phyloP scores from a whole-genome alignment of 2,797 vertebrate genomes.

The Nannoperca australis region DNA sequence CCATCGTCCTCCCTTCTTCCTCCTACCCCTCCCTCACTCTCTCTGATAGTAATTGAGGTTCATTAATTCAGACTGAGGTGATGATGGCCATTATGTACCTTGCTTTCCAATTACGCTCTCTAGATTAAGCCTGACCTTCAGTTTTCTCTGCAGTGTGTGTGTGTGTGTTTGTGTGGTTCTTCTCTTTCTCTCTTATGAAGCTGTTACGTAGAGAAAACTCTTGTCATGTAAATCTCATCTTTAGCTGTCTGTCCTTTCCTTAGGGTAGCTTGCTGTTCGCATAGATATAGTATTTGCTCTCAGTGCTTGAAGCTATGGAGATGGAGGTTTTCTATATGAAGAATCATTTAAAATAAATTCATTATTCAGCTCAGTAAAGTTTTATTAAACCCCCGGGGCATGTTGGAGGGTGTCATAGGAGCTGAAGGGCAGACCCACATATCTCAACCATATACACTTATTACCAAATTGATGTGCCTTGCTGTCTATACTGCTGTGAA shows the following conservation, averaged over 20 bases:
- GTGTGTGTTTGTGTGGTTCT: conserved; percentile 66
- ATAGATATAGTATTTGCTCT: conserved; percentile 77
- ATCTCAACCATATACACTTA: conserved; percentile 78
- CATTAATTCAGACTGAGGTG: conserved; percentile 98
- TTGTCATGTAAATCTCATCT: conserved; percentile 86
- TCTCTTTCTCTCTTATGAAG: conserved; percentile 79
- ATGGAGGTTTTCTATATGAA: conserved; percentile 78
- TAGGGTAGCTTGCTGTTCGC: conserved; percentile 76
- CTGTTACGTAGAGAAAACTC: conserved; percentile 80
- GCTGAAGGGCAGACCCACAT: conserved; percentile 78
- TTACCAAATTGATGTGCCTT: conserved; percentile 75
- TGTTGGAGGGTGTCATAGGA: conserved; percentile 71
- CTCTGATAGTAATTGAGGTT: conserved; percentile 87
- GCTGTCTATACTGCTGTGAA: conserved; percentile 62
- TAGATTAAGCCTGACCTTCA: conserved; percentile 99
- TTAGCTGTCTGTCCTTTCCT: conserved; percentile 78
- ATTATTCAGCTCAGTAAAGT: conserved; percentile 86
- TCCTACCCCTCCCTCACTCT: conserved; percentile 75
- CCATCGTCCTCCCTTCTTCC: conserved; percentile 71
- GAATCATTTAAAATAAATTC: conserved; percentile 83
- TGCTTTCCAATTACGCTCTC: conserved; percentile 99
- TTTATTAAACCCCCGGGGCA: conserved; percentile 85
- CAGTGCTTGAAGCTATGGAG: conserved; percentile 75
- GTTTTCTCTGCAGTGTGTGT: conserved; percentile 87
- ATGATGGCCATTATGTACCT: conserved; percentile 99